These are phyloP conservation scores for Matsumyia berberina DNA, from an alignment of 2,888 invertebrate species.

Conservation along the genomic window DNA sequence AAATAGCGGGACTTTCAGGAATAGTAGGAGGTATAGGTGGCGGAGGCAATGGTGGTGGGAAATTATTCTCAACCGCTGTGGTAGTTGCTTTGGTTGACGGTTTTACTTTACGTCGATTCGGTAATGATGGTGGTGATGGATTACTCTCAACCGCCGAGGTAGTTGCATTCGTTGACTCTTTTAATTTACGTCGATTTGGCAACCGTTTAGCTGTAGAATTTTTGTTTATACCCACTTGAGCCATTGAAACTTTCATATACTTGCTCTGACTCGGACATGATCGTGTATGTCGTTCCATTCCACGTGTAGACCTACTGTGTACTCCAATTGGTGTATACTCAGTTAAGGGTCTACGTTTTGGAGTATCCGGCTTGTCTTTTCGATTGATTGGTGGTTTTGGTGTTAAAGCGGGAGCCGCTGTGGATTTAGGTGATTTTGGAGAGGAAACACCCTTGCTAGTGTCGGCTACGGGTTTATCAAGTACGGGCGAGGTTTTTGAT, in stretches of 20 bases:
- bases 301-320: slow-evolving; percentile 54
- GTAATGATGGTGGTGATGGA: slow-evolving; percentile 45
- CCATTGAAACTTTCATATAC: slow-evolving; percentile 59
- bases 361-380: slow-evolving; percentile 9
- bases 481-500: background rate
- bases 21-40: slow-evolving; percentile 48
- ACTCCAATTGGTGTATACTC: slow-evolving; percentile 42
- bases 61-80: background rate
- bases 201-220: background rate
- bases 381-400: background rate
- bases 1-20: slow-evolving; percentile 27
- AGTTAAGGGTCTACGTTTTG: slow-evolving; percentile 39
- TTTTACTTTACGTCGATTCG: background rate
- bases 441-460: background rate
- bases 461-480: background rate
- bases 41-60: slow-evolving; percentile 48
- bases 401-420: background rate
- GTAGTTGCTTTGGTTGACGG: background rate
- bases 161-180: background rate
- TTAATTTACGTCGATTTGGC: background rate
- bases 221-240: slow-evolving; percentile 32
- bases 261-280: slow-evolving; percentile 53
- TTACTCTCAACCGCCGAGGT: background rate
- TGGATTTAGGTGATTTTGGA: background rate
- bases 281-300: slow-evolving; percentile 65